Percentiles rank a stretch among this genome's conserved stretches.
Conservation (phyloP, 2,888 invertebrate species). For the Macrophya annulata region DNA sequence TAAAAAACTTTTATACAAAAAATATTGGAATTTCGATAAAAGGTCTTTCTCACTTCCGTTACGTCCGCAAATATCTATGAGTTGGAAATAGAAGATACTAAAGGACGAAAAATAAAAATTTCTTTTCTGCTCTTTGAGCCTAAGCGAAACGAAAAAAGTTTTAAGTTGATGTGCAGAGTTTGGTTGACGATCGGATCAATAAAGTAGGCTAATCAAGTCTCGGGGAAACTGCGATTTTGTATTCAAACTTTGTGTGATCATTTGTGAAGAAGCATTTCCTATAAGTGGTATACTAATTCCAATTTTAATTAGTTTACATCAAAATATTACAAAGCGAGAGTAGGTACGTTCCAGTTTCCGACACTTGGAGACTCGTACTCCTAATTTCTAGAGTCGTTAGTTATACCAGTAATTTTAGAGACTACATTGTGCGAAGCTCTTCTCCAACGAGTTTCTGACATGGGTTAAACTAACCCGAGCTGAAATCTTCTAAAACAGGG, state of each 20-base stretch:
- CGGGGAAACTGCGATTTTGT: background rate
- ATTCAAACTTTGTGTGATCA: background rate
- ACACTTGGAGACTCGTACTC: background rate
- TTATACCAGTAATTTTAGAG: slow-evolving; percentile 36
- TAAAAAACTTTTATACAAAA: background rate
- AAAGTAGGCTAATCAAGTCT: background rate
- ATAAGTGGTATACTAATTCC: background rate
- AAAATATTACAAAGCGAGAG: background rate
- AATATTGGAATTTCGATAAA: background rate
- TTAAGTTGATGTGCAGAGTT: background rate
- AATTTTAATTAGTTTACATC: background rate
- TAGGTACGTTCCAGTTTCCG: slow-evolving; percentile 12
- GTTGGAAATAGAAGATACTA: background rate
- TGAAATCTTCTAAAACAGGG: slow-evolving; percentile 29
- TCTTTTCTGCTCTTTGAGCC: background rate
- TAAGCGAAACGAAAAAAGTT: background rate
- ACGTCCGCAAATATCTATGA: background rate
- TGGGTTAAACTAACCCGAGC: slow-evolving; percentile 23
- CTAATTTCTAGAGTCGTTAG: slow-evolving; percentile 32
- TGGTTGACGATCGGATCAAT: slow-evolving; percentile 21
- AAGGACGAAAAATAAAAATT: slow-evolving; percentile 13
- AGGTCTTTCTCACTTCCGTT: background rate
- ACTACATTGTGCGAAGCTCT: slow-evolving; percentile 28
- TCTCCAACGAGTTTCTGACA: slow-evolving; percentile 15
- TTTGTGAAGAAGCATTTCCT: background rate